Conservation (phyloP, 2,113 vertebrate species). For the Heterotilapia buettikoferi region DNA sequence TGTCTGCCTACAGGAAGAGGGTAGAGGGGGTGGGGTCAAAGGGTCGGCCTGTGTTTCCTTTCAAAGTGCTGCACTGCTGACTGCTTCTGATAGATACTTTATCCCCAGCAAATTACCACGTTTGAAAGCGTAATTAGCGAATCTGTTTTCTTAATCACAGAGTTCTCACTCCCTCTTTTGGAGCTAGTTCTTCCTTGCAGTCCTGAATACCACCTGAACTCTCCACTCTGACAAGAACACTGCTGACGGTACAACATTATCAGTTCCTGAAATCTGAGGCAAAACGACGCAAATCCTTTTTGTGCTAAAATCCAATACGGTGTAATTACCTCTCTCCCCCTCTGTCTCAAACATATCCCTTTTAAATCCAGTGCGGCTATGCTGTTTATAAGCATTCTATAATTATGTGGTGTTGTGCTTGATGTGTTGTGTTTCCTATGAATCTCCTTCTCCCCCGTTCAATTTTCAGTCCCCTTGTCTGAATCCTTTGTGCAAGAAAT, state of each 20-base stretch:
- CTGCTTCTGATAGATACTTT: conserved; percentile 95
- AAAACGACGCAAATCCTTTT: conserved; percentile 51
- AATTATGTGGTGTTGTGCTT: conserved; percentile 32
- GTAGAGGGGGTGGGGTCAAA: conserved; percentile 79
- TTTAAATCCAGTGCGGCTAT: conserved; percentile 49
- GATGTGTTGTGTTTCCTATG: conserved; percentile 29
- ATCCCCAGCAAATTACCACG: conserved; percentile 90
- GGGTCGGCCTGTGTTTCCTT: conserved; percentile 86
- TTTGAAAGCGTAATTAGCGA: conserved; percentile 93
- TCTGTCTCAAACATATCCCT: conserved; percentile 30
- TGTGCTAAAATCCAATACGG: conserved; percentile 40
- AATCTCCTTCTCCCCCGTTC: conserved; percentile 5
- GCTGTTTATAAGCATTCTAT: conserved; percentile 29
- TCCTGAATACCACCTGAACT: conserved; percentile 52
- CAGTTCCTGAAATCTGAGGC: conserved; percentile 57
- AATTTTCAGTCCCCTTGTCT: background rate
- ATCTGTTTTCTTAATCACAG: conserved; percentile 92
- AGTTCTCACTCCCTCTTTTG: conserved; percentile 76
- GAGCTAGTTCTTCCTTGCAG: conserved; percentile 62
- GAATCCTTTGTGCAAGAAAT: conserved; percentile 54
- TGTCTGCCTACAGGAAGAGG: conserved; percentile 85
- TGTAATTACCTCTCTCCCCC: conserved; percentile 25
- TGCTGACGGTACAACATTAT: conserved; percentile 51
- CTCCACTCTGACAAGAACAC: conserved; percentile 15
- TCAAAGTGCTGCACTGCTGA: conserved; percentile 80